Percentiles rank a stretch among this genome's conserved stretches.
Conservation (phyloP, 2,113 vertebrate species). For the Acanthisitta chloris region DNA sequence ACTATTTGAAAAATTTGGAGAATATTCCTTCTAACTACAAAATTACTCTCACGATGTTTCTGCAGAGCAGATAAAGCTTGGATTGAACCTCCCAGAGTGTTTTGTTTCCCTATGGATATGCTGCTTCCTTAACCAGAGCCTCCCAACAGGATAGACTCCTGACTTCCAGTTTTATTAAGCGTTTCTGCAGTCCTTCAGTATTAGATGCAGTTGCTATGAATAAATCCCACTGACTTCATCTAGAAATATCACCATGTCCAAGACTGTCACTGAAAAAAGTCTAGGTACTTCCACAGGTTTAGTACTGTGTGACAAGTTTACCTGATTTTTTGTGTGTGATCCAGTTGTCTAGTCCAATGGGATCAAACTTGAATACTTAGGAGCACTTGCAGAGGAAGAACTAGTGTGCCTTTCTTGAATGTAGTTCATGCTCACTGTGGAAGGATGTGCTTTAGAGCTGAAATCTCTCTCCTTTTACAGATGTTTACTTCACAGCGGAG, state of each 20-base stretch:
- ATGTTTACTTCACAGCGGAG: conserved; percentile 91
- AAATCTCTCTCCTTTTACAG: conserved; percentile 62
- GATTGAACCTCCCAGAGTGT: not conserved
- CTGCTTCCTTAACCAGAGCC: not conserved
- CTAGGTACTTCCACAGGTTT: not conserved
- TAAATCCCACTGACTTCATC: not conserved
- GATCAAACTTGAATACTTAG: not conserved
- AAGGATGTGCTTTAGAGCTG: not conserved
- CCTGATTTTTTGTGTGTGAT: not conserved
- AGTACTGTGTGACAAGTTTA: not conserved
- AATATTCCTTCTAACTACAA: not conserved
- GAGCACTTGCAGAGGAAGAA: not conserved
- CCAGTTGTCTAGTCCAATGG: not conserved
- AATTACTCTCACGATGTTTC: not conserved
- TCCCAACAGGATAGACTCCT: too few relatives aligned
- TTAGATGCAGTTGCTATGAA: not conserved
- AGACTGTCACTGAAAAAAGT: not conserved
- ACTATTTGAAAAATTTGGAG: not conserved
- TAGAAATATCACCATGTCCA: not conserved
- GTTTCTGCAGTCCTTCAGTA: not conserved
- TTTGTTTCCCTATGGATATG: not conserved
- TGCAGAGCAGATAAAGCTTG: not conserved
- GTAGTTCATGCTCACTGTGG: not conserved
- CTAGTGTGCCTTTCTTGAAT: not conserved
- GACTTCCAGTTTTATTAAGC: not conserved